Conservation (phyloP, 2,888 invertebrate genomes). For the Dromius quadrimaculatus region DNA sequence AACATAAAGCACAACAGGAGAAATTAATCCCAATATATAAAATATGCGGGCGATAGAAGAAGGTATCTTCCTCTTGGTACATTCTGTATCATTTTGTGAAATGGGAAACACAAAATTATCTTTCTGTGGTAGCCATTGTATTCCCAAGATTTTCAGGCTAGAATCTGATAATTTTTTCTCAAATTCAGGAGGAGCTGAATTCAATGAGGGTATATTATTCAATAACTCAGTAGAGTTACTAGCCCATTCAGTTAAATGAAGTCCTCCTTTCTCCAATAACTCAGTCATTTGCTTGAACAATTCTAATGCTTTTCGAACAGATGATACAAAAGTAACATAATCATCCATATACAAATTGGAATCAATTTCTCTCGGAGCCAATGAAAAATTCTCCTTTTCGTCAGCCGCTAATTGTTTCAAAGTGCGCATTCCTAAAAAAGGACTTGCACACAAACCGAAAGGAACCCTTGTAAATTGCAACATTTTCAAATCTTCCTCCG, state of each 20-base stretch:
- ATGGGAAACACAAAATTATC: no score
- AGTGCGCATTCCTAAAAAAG: constrained; percentile 48
- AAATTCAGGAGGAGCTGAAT: not conserved
- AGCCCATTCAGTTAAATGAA: constrained; percentile 47
- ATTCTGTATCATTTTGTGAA: no score
- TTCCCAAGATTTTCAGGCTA: not conserved
- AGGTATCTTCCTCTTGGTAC: no score
- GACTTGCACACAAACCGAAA: constrained; percentile 45
- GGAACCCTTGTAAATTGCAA: constrained; percentile 42
- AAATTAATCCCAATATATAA: no score
- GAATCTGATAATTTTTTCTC: not conserved
- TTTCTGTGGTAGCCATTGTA: not conserved
- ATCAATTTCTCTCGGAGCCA: not conserved
- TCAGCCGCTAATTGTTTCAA: constrained; percentile 40
- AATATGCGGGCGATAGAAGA: no score
- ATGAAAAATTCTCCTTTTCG: constrained; percentile 29
- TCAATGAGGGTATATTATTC: not conserved
- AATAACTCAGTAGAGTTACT: no score
- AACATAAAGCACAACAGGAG: not conserved
- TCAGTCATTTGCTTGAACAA: not conserved
- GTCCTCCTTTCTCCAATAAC: constrained; percentile 11
- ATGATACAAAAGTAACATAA: constrained; percentile 35
- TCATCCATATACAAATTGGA: constrained; percentile 50
- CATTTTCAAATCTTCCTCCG: not conserved
- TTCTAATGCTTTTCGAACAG: constrained; percentile 1